Percentiles rank a stretch among this genome's conserved stretches.
These are phyloP conservation scores for Fulmarus glacialis DNA, from an alignment of 2,113 vertebrate species.

Conservation along the genomic window DNA sequence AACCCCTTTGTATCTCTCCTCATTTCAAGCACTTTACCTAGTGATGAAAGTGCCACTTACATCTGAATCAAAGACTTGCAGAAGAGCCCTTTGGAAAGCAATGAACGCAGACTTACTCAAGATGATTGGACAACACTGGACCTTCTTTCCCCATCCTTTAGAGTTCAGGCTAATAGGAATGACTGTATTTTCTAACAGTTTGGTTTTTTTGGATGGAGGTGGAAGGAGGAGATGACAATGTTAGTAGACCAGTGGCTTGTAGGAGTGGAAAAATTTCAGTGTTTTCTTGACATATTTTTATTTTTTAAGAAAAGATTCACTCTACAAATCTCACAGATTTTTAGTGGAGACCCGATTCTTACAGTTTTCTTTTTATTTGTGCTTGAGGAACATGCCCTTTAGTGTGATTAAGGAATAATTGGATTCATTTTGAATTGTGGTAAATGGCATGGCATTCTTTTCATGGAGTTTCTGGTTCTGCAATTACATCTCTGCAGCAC, in stretches of 20 bases:
- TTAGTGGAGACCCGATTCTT: slow-evolving; percentile 1
- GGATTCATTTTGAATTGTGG: slow-evolving; percentile 59
- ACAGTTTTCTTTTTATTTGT: slow-evolving; percentile 39
- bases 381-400: slow-evolving; percentile 32
- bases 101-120: background rate
- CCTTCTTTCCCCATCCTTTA: background rate
- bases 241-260: background rate
- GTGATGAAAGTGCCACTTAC: background rate
- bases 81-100: slow-evolving; percentile 1
- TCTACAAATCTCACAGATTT: background rate
- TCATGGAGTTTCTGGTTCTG: slow-evolving; percentile 57
- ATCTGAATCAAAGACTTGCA: background rate
- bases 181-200: background rate
- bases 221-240: background rate
- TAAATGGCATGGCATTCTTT: slow-evolving; percentile 51
- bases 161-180: background rate
- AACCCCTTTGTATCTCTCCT: slow-evolving; percentile 60
- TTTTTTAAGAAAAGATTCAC: background rate
- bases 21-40: slow-evolving; percentile 42
- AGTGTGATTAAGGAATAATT: slow-evolving; percentile 68
- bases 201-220: background rate
- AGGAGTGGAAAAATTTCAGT: background rate
- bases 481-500: slow-evolving; percentile 62
- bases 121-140: background rate
- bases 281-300: background rate